Evolutionary conservation across 1,140 invertebrate genomes (phyloP), one percentile per base, ranked within the genome.

Genomic region (Camponotus floridanus): DNA sequence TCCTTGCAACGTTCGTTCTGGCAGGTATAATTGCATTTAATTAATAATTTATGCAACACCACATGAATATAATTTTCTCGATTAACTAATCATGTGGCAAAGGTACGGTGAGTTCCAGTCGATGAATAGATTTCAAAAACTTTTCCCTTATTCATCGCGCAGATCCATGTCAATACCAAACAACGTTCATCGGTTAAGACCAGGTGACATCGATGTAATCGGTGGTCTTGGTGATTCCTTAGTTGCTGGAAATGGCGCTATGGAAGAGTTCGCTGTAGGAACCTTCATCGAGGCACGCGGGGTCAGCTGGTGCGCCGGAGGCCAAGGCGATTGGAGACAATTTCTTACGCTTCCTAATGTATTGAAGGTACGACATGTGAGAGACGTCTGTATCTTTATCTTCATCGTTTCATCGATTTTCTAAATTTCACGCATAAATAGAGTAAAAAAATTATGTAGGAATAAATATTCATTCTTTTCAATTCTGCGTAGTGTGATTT

Each of bases 151-250:
- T 57, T 33, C 2, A 3, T 86, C 78, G 51, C 7, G 51, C 11
- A 94, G 94, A 64, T 94, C 94, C 26, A 21, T 51, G 7, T 68
- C 74, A 7, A 59, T 88, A 61, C 96, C 96, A 21, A 91, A 92
- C 2, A 95, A 90, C 65, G 97, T 97, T 13, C 96, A 97, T 92
- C 92, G 93, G 80, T 94, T 98, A 6, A 94, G 97, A 61, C 97
- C 97, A 1, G 97, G 96, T 11, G 97, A 98, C 92, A 97, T 98
- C 55, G 96, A 98, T 79, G 96, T 98, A 2, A 95, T 98, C 7
- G 98, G 96, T 7, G 97, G 97, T 1, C 95, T 98, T 71, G 98
- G 98, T 7, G 98, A 98, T 93, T 98, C 97, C 0, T 92, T 98
- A 68, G 96, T 97, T 0, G 97, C 97, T 6, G 97, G 96, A 42